A percentile compares a stretch with the other conserved stretches of the same genome.
These are phyloP conservation scores for Coelinius sp. DNA, from an alignment of 2,888 invertebrate genomes.

Conservation along the genomic window DNA sequence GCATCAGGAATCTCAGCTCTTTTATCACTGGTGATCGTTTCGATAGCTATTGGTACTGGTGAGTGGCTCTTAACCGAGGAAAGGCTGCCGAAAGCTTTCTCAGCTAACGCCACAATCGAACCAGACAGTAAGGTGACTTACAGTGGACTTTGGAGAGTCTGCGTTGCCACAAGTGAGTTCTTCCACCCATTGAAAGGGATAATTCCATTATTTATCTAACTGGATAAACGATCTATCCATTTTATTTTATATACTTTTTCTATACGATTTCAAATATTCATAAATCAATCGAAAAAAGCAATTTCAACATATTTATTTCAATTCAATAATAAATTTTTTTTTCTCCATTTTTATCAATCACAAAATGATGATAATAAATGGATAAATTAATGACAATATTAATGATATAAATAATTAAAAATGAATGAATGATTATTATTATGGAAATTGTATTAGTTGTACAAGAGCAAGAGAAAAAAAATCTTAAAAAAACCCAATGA, in stretches of 20 bases:
- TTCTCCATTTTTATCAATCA: no score
- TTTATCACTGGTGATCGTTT: conserved; percentile 80
- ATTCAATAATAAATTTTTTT: no score
- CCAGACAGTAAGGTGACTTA: conserved; percentile 83
- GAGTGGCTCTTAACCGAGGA: conserved; percentile 92
- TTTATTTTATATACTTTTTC: not conserved
- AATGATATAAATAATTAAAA: no score
- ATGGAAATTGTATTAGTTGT: not conserved
- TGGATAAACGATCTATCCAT: not conserved
- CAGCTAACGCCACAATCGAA: conserved; percentile 83
- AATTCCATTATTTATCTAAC: conserved; percentile 17
- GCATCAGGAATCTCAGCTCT: conserved; percentile 76
- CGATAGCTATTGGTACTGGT: conserved; percentile 82
- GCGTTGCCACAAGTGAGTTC: conserved; percentile 84
- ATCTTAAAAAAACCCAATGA: conserved; percentile 1
- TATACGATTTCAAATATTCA: conserved; percentile 18
- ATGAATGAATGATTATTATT: no score
- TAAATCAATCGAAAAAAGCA: no score
- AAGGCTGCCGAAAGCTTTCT: conserved; percentile 80
- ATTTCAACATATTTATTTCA: no score
- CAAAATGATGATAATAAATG: no score
- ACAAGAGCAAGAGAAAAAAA: conserved; percentile 19
- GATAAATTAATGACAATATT: no score
- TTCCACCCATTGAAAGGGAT: conserved; percentile 4
- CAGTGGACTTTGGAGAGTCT: conserved; percentile 86